A percentile compares a stretch with the other conserved stretches of the same genome.
These are phyloP conservation scores for Neodontobutis hainanensis DNA, from an alignment of 2,113 vertebrate genomes.

Conservation along the genomic window DNA sequence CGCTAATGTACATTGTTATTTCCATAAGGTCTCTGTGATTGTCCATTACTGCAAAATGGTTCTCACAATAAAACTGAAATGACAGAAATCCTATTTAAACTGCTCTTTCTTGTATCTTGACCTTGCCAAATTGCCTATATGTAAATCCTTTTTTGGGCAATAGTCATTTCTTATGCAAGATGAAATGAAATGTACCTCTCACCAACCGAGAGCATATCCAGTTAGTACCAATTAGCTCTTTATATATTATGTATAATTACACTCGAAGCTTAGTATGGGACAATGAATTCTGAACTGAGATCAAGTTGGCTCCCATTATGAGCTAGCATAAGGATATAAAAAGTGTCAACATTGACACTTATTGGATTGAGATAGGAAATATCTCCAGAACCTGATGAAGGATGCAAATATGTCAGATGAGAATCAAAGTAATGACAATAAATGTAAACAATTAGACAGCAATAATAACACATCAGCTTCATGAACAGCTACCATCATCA, in stretches of 20 bases:
- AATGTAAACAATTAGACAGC: slow-evolving; percentile 28
- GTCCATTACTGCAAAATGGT: slow-evolving; percentile 6
- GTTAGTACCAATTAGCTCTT: slow-evolving; percentile 5
- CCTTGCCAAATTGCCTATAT: not conserved
- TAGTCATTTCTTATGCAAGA: not conserved
- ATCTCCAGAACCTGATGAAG: no score
- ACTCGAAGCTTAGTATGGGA: not conserved
- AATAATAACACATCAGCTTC: slow-evolving; percentile 33
- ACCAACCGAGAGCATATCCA: not conserved
- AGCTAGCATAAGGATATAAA: no score
- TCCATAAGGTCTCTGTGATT: slow-evolving; percentile 1
- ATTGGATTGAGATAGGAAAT: not conserved
- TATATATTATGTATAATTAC: not conserved
- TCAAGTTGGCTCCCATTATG: no score
- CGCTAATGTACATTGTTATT: slow-evolving; percentile 2
- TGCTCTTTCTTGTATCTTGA: not conserved
- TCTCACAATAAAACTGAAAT: not conserved
- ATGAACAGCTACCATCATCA: slow-evolving; percentile 35
- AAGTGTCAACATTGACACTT: not conserved
- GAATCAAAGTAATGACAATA: slow-evolving; percentile 10
- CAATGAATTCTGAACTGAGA: not conserved
- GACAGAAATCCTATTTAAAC: not conserved
- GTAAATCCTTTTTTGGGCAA: not conserved
- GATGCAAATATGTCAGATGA: not conserved
- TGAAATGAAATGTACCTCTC: not conserved